Evolutionary conservation across 2,113 vertebrate species (phyloP), one percentile per base, ranked within the genome.

Genomic region (Sigmodon hispidus): DNA sequence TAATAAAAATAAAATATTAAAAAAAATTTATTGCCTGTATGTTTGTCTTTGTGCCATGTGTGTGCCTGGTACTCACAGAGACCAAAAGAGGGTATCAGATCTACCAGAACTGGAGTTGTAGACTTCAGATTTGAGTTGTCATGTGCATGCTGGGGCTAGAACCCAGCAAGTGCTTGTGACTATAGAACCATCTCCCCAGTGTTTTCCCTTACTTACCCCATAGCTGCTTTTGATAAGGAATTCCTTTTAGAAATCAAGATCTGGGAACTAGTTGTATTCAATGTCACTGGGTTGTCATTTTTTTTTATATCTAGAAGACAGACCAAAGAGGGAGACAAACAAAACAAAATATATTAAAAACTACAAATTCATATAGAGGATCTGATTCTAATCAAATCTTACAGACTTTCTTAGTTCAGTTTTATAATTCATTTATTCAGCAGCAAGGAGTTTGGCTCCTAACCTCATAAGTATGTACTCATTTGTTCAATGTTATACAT

Each of bases 271-370:
- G 26, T 13, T 91, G 48, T 55, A 22, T 77, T 94, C 40, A 89
- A 91, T 93, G 7, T 73, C 92, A 73, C 48, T 65, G 65, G 34
- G 4, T 4, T 96, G 48, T 76, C 52, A 63, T 81, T 91, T 43
- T 59, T 59, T 91, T 85, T 73, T 91, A 63, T 40, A 76, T 52
- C 79, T n/a, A 91, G 50, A 88, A 77, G 65, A 91, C 45, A 80
- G 7, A 87, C 29, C 22, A 76, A 69, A 15, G 12, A n/a, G 50
- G 31, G 61, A 40, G 65, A 75, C 43, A 67, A 61, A 81, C 43
- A 52, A 93, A 89, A 73, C 3, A 95, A 84, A 57, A 65, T 50
- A 48, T n/a, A 22, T 84, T 48, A 83, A 79, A 92, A 65, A 85
- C 84, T 17, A 45, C 57, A 31, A 65, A 10, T 85, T 90, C 21